Evolutionary conservation across 2,113 vertebrate species (phyloP), one percentile per base, ranked within the genome.

Genomic region (Gymnorhina tibicen): DNA sequence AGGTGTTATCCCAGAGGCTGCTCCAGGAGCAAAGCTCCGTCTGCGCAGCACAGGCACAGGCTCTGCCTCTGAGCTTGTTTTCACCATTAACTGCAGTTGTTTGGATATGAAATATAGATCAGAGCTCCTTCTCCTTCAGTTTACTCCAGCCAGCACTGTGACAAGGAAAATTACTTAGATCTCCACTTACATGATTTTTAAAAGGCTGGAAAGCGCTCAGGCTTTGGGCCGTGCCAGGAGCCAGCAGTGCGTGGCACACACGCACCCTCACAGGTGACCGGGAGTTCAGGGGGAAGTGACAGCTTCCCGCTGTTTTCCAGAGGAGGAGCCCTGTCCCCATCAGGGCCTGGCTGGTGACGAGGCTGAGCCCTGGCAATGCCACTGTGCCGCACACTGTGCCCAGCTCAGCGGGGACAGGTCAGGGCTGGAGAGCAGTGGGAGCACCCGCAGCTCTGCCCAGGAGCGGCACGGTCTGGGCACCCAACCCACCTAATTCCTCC

Each of bases 91-190:
- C 70, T 50, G 86, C 42, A 9, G 28, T 16, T 92, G 73, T 68
- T 93, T 46, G 32, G 85, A 6, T 22, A 83, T 53, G 63, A 94
- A 95, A 96, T 32, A 78, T 13, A 55, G 63, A 94, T 44, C 75
- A 91, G 67, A 50, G 87, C 75, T 94, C 64, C 67, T 89, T 84
- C 77, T 93, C 75, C 63, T 77, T 23, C 60, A 56, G 80, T 17
- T 72, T 44, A 28, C 84, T 87, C 89, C 10, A 89, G 81, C 70
- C 86, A 72, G 81, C 2, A 2, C 74, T 10, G 39, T 66, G 87
- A 90, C 96, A 92, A 77, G 95, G 91, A 75, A 80, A 95, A 75
- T 44, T 9, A 85, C 93, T 91, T 67, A 72, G 68, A 62, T 82
- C 73, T 85, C 27, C 81, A 30, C 39, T 74, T 53, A 41, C 23